Conservation (phyloP, 1,140 invertebrate species). For the Trypoxylus dichotomus region DNA sequence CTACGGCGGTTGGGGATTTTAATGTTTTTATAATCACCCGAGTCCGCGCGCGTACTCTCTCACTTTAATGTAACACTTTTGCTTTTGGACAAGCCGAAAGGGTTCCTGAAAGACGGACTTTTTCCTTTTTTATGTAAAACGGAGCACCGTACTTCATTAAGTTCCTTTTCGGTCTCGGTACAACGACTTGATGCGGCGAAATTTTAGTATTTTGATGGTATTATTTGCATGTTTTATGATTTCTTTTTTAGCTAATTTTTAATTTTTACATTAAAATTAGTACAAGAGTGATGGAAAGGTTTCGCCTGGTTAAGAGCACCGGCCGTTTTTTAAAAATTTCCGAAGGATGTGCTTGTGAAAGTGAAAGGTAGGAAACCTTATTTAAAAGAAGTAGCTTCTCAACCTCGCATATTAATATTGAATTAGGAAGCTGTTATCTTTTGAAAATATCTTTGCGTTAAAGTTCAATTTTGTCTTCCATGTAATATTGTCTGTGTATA, state of each 20-base stretch:
- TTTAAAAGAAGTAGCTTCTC: too few relatives aligned
- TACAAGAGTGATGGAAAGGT: neutral
- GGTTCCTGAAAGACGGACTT: conserved; percentile 40
- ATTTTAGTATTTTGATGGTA: conserved; percentile 33
- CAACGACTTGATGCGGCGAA: conserved; percentile 30
- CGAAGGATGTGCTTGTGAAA: neutral
- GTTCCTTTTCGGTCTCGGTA: conserved; percentile 35
- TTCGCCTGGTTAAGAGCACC: neutral
- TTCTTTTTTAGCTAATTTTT: neutral
- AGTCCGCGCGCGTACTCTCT: conserved; percentile 30
- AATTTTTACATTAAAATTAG: conserved; percentile 11
- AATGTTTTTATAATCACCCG: conserved; percentile 43
- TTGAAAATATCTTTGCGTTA: too few relatives aligned
- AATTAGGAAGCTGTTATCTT: too few relatives aligned
- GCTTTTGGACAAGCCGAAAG: conserved; percentile 40
- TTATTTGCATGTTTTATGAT: conserved; percentile 33
- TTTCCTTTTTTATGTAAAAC: conserved; percentile 44
- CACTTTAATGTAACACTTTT: conserved; percentile 43
- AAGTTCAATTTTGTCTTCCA: too few relatives aligned
- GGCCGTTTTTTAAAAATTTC: neutral
- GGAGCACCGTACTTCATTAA: conserved; percentile 39
- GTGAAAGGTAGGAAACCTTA: neutral
- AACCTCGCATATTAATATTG: too few relatives aligned
- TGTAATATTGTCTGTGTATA: too few relatives aligned
- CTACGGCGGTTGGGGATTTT: conserved; percentile 34